Percentiles rank a stretch among this genome's conserved stretches.
phyloP scores from a whole-genome alignment of 2,888 invertebrate genomes.

The Cantharis rufa region DNA sequence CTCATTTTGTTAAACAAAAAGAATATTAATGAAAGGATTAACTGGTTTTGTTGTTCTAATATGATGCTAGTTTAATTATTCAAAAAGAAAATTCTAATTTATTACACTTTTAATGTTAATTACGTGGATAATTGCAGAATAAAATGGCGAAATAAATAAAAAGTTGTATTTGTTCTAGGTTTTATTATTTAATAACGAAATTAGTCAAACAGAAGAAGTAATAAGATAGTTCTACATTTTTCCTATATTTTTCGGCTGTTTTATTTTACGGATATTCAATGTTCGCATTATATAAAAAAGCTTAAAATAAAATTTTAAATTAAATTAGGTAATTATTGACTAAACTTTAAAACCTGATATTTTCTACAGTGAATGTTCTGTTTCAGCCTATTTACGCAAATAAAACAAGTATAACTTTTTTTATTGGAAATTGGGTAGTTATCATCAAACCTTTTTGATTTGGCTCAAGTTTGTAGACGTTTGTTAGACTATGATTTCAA shows the following conservation, averaged over 20 bases:
- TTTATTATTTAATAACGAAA: not conserved
- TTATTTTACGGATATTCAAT: not conserved
- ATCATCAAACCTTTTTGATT: not conserved
- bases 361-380: not conserved
- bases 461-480: not conserved
- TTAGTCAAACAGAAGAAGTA: not conserved
- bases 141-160: not conserved
- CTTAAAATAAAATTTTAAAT: not conserved
- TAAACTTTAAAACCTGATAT: not conserved
- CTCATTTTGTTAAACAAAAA: not conserved
- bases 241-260: no score
- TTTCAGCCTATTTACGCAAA: not conserved
- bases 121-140: not conserved
- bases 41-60: not conserved
- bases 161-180: not conserved
- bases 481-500: not conserved
- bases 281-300: not conserved
- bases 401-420: not conserved
- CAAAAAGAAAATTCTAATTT: not conserved
- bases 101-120: not conserved
- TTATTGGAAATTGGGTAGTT: not conserved
- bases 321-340: not conserved
- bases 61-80: not conserved
- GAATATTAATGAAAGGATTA: not conserved
- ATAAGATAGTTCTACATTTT: not conserved